phyloP scores from a whole-genome alignment of 2,113 vertebrate genomes.

The Toxotes jaculatrix region DNA sequence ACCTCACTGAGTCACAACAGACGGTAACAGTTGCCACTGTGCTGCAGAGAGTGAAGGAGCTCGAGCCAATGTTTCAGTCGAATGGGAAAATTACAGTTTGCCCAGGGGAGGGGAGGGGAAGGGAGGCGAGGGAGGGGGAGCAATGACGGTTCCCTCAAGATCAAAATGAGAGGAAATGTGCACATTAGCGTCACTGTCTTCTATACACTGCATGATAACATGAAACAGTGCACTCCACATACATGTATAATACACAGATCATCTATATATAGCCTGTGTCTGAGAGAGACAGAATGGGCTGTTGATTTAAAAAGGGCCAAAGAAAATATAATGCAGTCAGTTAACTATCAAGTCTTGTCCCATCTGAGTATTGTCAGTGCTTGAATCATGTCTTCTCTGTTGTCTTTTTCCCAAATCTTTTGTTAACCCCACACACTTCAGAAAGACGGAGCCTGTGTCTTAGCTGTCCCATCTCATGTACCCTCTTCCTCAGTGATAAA shows the following conservation, averaged over 20 bases:
- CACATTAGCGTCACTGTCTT: constrained; percentile 48
- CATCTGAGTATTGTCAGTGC: background rate
- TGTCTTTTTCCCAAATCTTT: background rate
- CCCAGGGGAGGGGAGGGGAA: constrained; percentile 45
- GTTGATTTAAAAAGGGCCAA: background rate
- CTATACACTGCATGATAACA: constrained; percentile 21
- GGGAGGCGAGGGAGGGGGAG: background rate
- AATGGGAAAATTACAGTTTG: constrained; percentile 69
- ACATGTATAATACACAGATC: constrained; percentile 27
- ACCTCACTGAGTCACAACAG: constrained; percentile 75
- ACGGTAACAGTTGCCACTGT: constrained; percentile 72
- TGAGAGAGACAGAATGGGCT: background rate
- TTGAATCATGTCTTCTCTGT: background rate
- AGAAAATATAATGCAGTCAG: constrained; percentile 4
- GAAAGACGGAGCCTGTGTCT: background rate
- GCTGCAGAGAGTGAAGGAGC: constrained; percentile 54
- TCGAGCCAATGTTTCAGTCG: constrained; percentile 60
- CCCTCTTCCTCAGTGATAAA: constrained; percentile 3
- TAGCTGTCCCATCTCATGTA: constrained; percentile 19
- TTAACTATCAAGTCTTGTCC: background rate
- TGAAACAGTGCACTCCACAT: constrained; percentile 16
- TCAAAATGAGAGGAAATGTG: constrained; percentile 69
- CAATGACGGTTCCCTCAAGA: constrained; percentile 56
- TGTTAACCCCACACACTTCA: constrained; percentile 5
- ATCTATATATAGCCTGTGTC: constrained; percentile 23